Evolutionary conservation across 2,113 vertebrate genomes (phyloP), one percentile per base, ranked within the genome.

Genomic region (Syngnathus floridae): DNA sequence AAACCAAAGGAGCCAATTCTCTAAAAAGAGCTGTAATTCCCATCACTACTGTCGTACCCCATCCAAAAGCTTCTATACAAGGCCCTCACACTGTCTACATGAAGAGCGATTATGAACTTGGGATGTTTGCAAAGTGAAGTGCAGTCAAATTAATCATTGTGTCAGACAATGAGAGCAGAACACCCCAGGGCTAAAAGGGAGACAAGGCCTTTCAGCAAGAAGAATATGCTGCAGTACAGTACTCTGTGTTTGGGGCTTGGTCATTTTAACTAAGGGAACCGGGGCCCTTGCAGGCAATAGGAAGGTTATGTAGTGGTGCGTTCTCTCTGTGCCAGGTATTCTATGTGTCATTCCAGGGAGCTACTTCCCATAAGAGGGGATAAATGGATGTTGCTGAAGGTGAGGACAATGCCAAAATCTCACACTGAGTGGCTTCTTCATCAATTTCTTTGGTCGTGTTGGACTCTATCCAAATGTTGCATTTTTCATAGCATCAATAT

Each of bases 71-170:
- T 73, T 48, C 74, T 67, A 46, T 51, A 22, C 60, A 72, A 69
- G 52, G 37, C 37, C 64, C 41, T 64, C 74, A 64, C 76, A 66
- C 41, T 19, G 49, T 45, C 69, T 59, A 66, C 40, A 48, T 5
- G 59, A 57, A 71, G 72, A 75, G 72, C 77, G 78, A 74, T 76
- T 64, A 72, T 84, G 81, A 88, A 86, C 84, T 88, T 84, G 77
- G 83, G 81, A 81, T 86, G 88, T 91, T 91, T 88, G 86, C 84
- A 83, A 88, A 87, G 88, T 85, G 86, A 88, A 89, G 85, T 89
- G 87, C 75, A 78, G 73, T 86, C 80, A 86, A 87, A 91, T 91
- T 83, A 92, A 91, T 92, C 89, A 91, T 90, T 83, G 82, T 91
- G 91, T 91, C 89, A 86, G 82, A 87, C 83, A 89, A 88, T 88